Base-by-base conservation (phyloP, 2,888 invertebrate species). In the Thelaira solivaga region DNA sequence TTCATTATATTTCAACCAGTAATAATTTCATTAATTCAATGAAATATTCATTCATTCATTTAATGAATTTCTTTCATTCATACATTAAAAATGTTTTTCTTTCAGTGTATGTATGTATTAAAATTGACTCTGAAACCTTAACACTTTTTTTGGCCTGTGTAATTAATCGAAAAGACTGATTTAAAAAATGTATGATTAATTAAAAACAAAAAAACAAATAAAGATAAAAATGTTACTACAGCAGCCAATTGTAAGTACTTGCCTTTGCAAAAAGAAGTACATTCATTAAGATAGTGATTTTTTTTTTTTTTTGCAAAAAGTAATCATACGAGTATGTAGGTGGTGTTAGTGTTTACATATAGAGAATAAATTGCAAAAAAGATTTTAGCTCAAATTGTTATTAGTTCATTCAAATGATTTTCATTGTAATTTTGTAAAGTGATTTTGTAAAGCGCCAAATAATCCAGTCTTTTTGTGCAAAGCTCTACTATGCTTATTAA, bases 361-460 rank as follows among this genome's bases (percentile, higher is more conserved):
- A 45, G 29, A 75, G n/a, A 75, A 47, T 29, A 55, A 47, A 62
- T 73, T 68, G 29, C 24, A 61, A 73, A 64, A 67, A 43, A 61
- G 11, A 29, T 29, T 55, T 51, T 55, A 65, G 47, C 57, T 75
- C 83, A 80, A 86, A 81, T 83, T 84, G 84, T 65, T 83, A 74
- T 62, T 34, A 26, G 18, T 29, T 51, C 34, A 3, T 45, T 61
- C 13, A 22, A 53, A 53, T 69, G 4, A 45, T 68, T 62, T n/a
- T n/a, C n/a, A 68, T 65, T 78, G 84, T 80, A 86, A 82, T 83
- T 85, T 85, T 74, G 83, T 85, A 78, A 86, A 85, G 78, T 85
- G 87, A 84, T 85, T 84, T 82, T 86, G 87, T 83, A 86, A 82
- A 78, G 86, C 82, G 83, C 83, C 84, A 68, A 86, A 83, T 61